Base-by-base conservation (phyloP, 2,888 invertebrate genomes). In the Timema podura region DNA sequence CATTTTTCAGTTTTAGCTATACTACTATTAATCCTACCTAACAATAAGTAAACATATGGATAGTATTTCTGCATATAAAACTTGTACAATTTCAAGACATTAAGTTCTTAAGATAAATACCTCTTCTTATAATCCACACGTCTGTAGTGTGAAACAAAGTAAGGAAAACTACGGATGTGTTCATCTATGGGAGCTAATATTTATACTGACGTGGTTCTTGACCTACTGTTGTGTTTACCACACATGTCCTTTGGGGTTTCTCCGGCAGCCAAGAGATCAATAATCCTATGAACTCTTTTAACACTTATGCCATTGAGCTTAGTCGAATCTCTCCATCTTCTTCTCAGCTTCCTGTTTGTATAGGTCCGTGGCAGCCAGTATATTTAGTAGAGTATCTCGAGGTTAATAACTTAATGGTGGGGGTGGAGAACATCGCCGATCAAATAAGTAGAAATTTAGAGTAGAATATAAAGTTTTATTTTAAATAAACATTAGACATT, bases 281-380 rank as follows among this genome's bases (percentile, higher is more conserved):
- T 3, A 7, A 61, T 61, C 8, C 30, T 16, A 13, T 45, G 61
- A 61, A 61, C 30, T 61, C 61, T 61, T 61, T 61, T 61, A 3
- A 61, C 61, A 61, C 61, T 61, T 61, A 61, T 61, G 30, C 61
- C 61, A 5, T 61, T 10, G 6, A 61, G 61, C n/a, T n/a, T n/a
- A n/a, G n/a, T n/a, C n/a, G n/a, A n/a, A n/a, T n/a, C n/a, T n/a
- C n/a, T n/a, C n/a, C n/a, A n/a, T n/a, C n/a, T n/a, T n/a, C n/a
- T n/a, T n/a, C n/a, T n/a, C n/a, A n/a, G n/a, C n/a, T n/a, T n/a
- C n/a, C n/a, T n/a, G n/a, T n/a, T n/a, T n/a, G n/a, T n/a, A n/a
- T n/a, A n/a, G n/a, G n/a, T n/a, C n/a, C n/a, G n/a, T n/a, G n/a
- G n/a, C n/a, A n/a, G n/a, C n/a, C n/a, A n/a, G n/a, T n/a, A n/a